These are phyloP conservation scores for Trachelus troglodyta DNA, from an alignment of 2,888 invertebrate genomes.

Conservation along the genomic window DNA sequence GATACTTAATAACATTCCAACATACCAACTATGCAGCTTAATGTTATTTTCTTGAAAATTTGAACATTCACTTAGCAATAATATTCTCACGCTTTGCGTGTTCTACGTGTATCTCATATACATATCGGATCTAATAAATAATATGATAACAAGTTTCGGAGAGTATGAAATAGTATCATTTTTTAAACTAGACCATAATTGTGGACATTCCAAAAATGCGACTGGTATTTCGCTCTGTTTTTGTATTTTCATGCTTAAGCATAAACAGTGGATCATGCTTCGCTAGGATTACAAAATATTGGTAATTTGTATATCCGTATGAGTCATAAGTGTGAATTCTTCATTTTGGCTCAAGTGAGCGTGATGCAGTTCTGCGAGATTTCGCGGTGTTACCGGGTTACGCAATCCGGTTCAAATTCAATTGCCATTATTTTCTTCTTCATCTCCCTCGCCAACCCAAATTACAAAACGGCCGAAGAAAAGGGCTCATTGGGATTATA, in stretches of 20 bases:
- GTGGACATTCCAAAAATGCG: background rate
- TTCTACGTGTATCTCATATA: background rate
- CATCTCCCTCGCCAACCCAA: background rate
- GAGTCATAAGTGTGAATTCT: slow-evolving; percentile 36
- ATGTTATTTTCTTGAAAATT: background rate
- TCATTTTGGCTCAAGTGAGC: background rate
- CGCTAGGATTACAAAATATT: slow-evolving; percentile 40
- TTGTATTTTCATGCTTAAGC: slow-evolving; percentile 35
- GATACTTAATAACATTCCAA: background rate
- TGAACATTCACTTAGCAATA: background rate
- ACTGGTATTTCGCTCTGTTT: slow-evolving; percentile 33
- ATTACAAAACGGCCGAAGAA: background rate
- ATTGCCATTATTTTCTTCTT: background rate
- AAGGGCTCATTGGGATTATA: background rate
- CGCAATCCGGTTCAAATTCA: background rate
- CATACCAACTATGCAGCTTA: background rate
- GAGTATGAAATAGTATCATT: no score
- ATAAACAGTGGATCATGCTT: slow-evolving; percentile 28
- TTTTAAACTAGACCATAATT: background rate
- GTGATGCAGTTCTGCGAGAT: background rate
- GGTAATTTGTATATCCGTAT: slow-evolving; percentile 28
- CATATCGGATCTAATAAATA: background rate
- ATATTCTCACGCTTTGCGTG: background rate
- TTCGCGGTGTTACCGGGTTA: background rate
- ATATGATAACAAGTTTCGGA: background rate